These are phyloP conservation scores for Siniperca undulata DNA, from an alignment of 2,797 vertebrate genomes.

Conservation along the genomic window DNA sequence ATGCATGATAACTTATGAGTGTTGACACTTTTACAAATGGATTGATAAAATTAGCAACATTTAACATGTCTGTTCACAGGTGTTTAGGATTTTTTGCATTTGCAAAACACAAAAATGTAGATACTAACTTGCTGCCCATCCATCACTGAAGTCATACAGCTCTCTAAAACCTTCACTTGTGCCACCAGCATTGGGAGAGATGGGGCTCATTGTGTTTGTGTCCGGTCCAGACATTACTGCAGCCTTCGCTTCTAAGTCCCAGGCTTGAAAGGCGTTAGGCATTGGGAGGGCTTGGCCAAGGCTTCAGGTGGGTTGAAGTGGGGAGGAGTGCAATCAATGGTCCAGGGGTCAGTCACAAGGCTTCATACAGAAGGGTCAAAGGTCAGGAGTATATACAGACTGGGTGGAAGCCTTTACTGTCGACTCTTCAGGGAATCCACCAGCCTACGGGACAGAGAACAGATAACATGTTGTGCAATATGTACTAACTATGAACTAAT, in stretches of 20 bases:
- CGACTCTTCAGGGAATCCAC: conserved; percentile 97
- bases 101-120: conserved; percentile 15
- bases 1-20: neutral
- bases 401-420: conserved; percentile 84
- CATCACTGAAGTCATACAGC: conserved; percentile 1
- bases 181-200: neutral
- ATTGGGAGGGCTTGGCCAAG: conserved; percentile 62
- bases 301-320: conserved; percentile 55
- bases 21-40: conserved; percentile 11
- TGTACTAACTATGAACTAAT: neutral
- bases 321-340: conserved; percentile 74
- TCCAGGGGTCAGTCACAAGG: conserved; percentile 77
- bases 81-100: neutral
- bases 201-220: neutral
- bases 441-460: conserved; percentile 83
- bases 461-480: conserved; percentile 20
- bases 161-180: conserved; percentile 24
- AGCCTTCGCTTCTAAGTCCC: conserved; percentile 66
- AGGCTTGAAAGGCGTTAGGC: conserved; percentile 57
- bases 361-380: conserved; percentile 68
- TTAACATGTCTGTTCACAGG: neutral
- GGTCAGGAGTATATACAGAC: conserved; percentile 82
- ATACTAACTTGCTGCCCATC: conserved; percentile 15
- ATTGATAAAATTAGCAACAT: neutral
- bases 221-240: conserved; percentile 66